Percentiles rank a stretch among this genome's conserved stretches.
Conservation (phyloP, 2,113 vertebrate genomes). For the Cyprinodon brontotheroides region DNA sequence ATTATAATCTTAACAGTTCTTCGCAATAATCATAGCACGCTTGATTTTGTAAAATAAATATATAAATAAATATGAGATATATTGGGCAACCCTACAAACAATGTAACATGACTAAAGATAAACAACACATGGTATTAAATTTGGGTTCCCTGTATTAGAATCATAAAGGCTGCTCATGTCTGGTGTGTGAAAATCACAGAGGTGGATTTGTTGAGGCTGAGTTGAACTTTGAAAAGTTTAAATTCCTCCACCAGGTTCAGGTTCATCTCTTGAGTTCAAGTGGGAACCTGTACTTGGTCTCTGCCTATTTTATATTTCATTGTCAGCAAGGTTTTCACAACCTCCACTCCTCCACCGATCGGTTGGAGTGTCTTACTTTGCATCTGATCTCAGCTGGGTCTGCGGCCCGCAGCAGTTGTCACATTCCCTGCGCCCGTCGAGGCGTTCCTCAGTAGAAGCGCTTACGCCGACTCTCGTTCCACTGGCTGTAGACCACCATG, state of each 20-base stretch:
- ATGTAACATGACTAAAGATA: not conserved
- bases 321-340: not conserved
- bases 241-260: conserved; percentile 27
- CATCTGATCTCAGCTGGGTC: conserved; percentile 21
- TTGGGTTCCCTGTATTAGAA: not conserved
- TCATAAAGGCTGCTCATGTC: too few relatives aligned
- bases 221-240: conserved; percentile 26
- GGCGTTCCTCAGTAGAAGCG: conserved; percentile 89
- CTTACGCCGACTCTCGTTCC: conserved; percentile 92
- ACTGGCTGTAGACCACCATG: conserved; percentile 91
- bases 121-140: too few relatives aligned
- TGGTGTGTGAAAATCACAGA: conserved; percentile 5
- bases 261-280: conserved; percentile 24
- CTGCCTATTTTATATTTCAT: not conserved
- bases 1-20: too few relatives aligned
- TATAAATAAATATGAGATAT: not conserved
- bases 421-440: not conserved
- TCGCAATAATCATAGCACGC: too few relatives aligned
- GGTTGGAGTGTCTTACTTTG: conserved; percentile 14
- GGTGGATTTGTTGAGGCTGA: conserved; percentile 54
- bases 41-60: too few relatives aligned
- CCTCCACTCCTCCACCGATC: not conserved
- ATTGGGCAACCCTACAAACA: not conserved
- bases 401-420: not conserved
- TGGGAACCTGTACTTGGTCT: conserved; percentile 13